Evolutionary conservation across 2,113 vertebrate genomes (phyloP).

Genomic region (Marmota monax): DNA sequence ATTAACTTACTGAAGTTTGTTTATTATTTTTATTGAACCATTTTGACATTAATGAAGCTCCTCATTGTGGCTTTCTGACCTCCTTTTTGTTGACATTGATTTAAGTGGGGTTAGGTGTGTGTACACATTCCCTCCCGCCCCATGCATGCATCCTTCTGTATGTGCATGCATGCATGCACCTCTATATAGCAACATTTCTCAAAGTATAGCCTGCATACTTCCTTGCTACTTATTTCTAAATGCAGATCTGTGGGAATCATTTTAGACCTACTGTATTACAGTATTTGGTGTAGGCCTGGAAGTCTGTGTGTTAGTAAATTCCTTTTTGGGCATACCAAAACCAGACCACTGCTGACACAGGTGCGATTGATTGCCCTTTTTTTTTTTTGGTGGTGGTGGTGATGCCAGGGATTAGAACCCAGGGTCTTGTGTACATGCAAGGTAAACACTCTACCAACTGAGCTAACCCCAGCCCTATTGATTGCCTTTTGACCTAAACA

Average conservation of each 20-base stretch:
- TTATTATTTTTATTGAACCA: slow-evolving; percentile 15
- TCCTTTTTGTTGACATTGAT: slow-evolving; percentile 3
- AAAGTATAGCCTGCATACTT: not conserved
- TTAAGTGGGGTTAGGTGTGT: not conserved
- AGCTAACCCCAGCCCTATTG: too few relatives aligned
- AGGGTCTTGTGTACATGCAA: too few relatives aligned
- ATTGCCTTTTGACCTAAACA: not conserved
- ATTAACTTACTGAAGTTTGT: not conserved
- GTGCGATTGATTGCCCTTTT: not conserved
- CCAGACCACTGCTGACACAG: not conserved
- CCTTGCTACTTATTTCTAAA: not conserved
- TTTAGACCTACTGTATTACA: not conserved
- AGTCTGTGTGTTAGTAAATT: not conserved
- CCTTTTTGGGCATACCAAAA: not conserved
- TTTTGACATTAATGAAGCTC: not conserved
- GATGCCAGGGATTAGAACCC: too few relatives aligned
- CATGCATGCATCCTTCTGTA: too few relatives aligned
- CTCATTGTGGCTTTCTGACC: not conserved
- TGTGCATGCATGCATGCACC: too few relatives aligned
- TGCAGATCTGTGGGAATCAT: not conserved
- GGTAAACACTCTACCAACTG: too few relatives aligned
- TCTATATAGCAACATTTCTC: not conserved
- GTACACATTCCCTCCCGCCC: too few relatives aligned
- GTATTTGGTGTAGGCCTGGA: not conserved
- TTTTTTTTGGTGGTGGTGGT: too few relatives aligned